A percentile compares a stretch with the other conserved stretches of the same genome.
Evolutionary conservation across 1,140 invertebrate genomes (phyloP).

Genomic region (Piezodorus guildinii): DNA sequence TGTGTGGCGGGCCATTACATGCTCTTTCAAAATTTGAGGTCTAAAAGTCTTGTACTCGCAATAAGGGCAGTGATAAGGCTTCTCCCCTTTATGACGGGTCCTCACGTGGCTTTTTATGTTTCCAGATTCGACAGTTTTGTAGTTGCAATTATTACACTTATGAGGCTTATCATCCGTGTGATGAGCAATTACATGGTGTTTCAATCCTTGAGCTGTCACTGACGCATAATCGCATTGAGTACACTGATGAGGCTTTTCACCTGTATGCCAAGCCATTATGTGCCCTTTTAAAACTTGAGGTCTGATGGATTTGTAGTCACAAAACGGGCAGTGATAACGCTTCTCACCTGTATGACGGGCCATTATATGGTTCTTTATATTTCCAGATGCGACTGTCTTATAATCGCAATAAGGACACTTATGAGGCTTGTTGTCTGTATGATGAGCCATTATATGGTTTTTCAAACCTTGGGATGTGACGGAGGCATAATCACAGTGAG

Average conservation of each 20-base stretch:
- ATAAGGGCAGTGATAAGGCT: neutral
- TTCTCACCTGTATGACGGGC: too few species aligned
- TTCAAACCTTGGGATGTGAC: too few species aligned
- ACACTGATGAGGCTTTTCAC: neutral
- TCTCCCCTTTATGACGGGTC: neutral
- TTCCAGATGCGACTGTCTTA: neutral
- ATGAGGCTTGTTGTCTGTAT: neutral
- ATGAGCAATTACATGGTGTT: neutral
- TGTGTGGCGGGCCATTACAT: neutral
- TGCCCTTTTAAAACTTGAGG: too few species aligned
- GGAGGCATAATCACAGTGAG: too few species aligned
- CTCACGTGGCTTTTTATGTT: neutral
- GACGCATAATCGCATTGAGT: neutral
- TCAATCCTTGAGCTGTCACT: neutral
- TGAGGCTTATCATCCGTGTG: neutral
- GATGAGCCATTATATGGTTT: too few species aligned
- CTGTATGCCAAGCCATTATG: too few species aligned
- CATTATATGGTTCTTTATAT: neutral
- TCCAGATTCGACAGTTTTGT: neutral
- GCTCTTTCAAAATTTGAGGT: neutral
- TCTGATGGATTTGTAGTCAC: too few species aligned
- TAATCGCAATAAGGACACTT: neutral
- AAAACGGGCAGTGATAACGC: too few species aligned
- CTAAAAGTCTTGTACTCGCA: neutral
- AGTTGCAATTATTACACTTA: neutral